A percentile compares a stretch with the other conserved stretches of the same genome.
Evolutionary conservation across 2,113 vertebrate genomes (phyloP).

Genomic region (Stigmatopora nigra): DNA sequence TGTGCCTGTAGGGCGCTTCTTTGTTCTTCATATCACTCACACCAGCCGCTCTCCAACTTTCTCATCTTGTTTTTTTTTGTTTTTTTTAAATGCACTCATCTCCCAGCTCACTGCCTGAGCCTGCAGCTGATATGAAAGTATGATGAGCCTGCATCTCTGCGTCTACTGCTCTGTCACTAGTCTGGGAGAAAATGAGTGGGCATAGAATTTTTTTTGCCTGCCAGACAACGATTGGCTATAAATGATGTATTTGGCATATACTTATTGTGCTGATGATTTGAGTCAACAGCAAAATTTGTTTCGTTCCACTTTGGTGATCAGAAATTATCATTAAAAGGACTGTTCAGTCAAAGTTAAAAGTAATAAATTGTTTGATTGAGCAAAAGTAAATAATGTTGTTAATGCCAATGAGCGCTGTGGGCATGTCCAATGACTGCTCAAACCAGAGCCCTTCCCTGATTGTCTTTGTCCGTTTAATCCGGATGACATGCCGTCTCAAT

Average conservation of each 20-base stretch:
- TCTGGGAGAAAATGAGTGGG: constrained; percentile 7
- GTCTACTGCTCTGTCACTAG: neutral
- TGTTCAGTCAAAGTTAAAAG: no score
- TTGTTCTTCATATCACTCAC: constrained; percentile 43
- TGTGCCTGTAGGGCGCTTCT: constrained; percentile 24
- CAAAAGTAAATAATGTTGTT: no score
- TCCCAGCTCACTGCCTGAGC: constrained; percentile 1
- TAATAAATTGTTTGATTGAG: no score
- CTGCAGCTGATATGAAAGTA: neutral
- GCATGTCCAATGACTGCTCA: no score
- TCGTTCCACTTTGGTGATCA: no score
- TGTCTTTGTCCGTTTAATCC: no score
- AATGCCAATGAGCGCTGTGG: no score
- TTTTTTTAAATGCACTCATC: constrained; percentile 16
- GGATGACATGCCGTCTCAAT: no score
- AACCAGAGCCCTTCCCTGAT: no score
- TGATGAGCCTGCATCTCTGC: neutral
- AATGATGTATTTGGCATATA: constrained; percentile 17
- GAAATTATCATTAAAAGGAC: no score
- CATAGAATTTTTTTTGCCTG: neutral
- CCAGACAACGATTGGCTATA: constrained; percentile 1
- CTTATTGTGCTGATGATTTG: constrained; percentile 10
- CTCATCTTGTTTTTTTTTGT: neutral
- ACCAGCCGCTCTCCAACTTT: constrained; percentile 2
- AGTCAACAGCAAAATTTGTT: constrained; percentile 11